A percentile compares a stretch with the other conserved stretches of the same genome.
phyloP scores from a whole-genome alignment of 1,140 invertebrate species.

The Nomia melanderi region DNA sequence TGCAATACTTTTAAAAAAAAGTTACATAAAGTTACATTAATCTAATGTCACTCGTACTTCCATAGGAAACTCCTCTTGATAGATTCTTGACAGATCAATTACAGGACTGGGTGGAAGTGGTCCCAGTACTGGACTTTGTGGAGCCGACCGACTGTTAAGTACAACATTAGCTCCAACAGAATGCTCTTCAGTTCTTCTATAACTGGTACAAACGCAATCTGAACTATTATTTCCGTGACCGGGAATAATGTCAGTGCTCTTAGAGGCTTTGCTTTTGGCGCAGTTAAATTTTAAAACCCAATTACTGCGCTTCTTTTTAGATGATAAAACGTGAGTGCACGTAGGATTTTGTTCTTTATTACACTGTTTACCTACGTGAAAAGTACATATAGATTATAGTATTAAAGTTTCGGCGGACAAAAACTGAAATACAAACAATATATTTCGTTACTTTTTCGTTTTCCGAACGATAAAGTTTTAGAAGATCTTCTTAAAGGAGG shows the following conservation, averaged over 20 bases:
- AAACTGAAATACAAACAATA: background rate
- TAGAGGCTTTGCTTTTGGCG: constrained; percentile 81
- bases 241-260: constrained; percentile 79
- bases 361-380: constrained; percentile 73
- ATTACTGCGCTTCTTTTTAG: constrained; percentile 83
- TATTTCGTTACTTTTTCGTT: constrained; percentile 70
- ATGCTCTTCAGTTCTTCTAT: constrained; percentile 83
- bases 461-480: constrained; percentile 79
- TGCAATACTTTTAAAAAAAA: background rate
- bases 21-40: background rate
- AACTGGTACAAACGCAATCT: constrained; percentile 85
- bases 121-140: constrained; percentile 73
- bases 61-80: constrained; percentile 84
- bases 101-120: constrained; percentile 79
- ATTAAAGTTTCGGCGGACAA: background rate
- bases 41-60: constrained; percentile 65
- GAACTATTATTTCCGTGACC: constrained; percentile 77
- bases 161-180: constrained; percentile 80
- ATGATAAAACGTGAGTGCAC: constrained; percentile 77
- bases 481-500: constrained; percentile 76
- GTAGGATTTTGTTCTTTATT: constrained; percentile 77
- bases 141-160: constrained; percentile 79
- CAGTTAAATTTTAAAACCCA: constrained; percentile 85
- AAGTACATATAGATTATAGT: background rate
- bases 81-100: constrained; percentile 83